Percentiles rank a stretch among this genome's conserved stretches.
Evolutionary conservation across 2,113 vertebrate species (phyloP).

Genomic region (Hemibates koningsi): DNA sequence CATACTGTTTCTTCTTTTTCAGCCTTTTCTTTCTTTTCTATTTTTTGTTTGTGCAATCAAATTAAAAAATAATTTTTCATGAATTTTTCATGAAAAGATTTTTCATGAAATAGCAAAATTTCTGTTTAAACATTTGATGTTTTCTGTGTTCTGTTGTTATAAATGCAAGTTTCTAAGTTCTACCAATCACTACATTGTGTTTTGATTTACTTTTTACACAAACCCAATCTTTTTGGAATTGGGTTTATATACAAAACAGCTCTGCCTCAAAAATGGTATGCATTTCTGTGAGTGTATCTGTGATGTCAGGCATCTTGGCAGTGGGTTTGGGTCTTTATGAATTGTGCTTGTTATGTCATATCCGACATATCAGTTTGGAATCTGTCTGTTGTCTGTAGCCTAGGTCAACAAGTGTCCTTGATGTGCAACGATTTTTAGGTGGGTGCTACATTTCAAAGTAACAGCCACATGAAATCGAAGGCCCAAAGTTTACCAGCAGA

Average conservation of each 20-base stretch:
- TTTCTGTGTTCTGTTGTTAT: neutral
- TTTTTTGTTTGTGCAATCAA: neutral
- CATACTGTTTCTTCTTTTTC: neutral
- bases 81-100: neutral
- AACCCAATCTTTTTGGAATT: neutral
- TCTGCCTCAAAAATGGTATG: neutral
- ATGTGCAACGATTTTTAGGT: neutral
- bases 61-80: neutral
- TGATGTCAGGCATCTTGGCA: neutral
- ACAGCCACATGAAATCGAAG: neutral
- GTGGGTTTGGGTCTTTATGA: neutral
- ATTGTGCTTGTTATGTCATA: neutral
- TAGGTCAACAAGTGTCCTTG: neutral
- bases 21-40: neutral
- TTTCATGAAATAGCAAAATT: neutral
- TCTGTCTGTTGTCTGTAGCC: neutral
- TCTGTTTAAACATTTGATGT: neutral
- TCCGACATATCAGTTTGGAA: neutral
- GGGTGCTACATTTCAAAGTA: neutral
- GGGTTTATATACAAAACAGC: neutral
- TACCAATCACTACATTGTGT: neutral
- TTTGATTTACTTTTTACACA: neutral
- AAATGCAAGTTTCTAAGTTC: neutral
- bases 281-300: neutral
- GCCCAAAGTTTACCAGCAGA: neutral